phyloP scores from a whole-genome alignment of 2,888 invertebrate genomes.

The Habrosyne pyritoides region DNA sequence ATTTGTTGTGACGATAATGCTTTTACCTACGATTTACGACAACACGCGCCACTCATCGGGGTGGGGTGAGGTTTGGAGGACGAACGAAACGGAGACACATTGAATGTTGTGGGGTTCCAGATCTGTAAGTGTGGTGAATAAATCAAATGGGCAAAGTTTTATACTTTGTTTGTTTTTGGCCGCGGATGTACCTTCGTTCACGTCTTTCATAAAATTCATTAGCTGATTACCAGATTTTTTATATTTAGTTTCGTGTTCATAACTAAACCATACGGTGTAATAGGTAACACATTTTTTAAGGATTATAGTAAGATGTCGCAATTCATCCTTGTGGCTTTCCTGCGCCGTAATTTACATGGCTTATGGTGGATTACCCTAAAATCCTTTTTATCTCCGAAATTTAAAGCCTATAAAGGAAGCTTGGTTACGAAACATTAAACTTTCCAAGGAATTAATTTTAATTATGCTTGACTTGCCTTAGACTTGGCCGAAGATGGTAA shows the following conservation, averaged over 20 bases:
- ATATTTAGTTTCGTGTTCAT: too few species aligned
- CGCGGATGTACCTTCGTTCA: too few species aligned
- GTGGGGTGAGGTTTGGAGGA: neutral
- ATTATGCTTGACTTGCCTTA: too few species aligned
- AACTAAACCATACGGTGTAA: too few species aligned
- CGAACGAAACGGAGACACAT: neutral
- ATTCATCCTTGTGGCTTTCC: constrained; percentile 17
- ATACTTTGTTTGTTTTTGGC: too few species aligned
- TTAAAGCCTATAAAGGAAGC: constrained; percentile 36
- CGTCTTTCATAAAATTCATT: too few species aligned
- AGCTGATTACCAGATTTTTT: too few species aligned
- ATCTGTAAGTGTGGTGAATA: too few species aligned
- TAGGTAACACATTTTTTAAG: neutral
- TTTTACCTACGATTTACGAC: neutral
- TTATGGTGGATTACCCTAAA: constrained; percentile 43
- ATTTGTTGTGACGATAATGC: neutral
- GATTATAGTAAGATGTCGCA: neutral
- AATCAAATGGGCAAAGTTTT: too few species aligned
- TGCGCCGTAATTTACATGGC: constrained; percentile 19
- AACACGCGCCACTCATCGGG: neutral
- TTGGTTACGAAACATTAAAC: constrained; percentile 39
- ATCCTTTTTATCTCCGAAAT: constrained; percentile 44
- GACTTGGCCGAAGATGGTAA: too few species aligned
- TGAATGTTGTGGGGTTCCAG: too few species aligned
- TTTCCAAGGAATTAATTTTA: too few species aligned